These are phyloP conservation scores for Yoshiicerus persimilis DNA, from an alignment of 1,140 invertebrate genomes.

Conservation along the genomic window DNA sequence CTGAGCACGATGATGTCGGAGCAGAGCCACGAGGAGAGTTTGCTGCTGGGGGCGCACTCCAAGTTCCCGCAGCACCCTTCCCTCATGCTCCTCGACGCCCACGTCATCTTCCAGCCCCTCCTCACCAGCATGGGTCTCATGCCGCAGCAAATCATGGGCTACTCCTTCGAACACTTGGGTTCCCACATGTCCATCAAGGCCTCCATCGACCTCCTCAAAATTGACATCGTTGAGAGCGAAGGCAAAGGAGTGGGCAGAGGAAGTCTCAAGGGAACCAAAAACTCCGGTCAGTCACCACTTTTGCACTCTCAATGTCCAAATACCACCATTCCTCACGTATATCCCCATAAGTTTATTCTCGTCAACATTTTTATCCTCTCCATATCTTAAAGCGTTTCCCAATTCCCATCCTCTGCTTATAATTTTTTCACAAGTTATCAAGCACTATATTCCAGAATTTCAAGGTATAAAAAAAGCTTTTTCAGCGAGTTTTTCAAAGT, in stretches of 20 bases:
- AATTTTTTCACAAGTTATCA: too few species aligned
- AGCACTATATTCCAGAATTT: too few species aligned
- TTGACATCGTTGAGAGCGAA: conserved; percentile 91
- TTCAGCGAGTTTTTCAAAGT: too few species aligned
- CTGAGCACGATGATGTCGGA: conserved; percentile 31
- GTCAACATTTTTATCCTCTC: too few species aligned
- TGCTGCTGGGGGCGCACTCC: conserved; percentile 55
- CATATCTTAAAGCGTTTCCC: too few species aligned
- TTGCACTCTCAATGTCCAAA: conserved; percentile 5
- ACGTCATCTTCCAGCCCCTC: conserved; percentile 88
- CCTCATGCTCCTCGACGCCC: conserved; percentile 79
- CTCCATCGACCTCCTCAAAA: conserved; percentile 80
- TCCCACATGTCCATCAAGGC: conserved; percentile 86
- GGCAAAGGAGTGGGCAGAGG: conserved; percentile 62
- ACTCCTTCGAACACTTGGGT: conserved; percentile 78
- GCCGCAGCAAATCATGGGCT: conserved; percentile 76
- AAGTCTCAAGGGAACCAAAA: conserved; percentile 52
- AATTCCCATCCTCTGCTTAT: too few species aligned
- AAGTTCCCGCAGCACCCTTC: conserved; percentile 66
- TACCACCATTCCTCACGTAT: background rate
- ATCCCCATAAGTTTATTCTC: too few species aligned
- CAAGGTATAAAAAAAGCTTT: too few species aligned
- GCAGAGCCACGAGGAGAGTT: conserved; percentile 51
- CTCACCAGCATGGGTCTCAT: conserved; percentile 80
- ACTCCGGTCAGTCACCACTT: conserved; percentile 9